These are phyloP conservation scores for Meloidogyne chitwoodi DNA, from an alignment of 1,140 invertebrate species.

Conservation along the genomic window DNA sequence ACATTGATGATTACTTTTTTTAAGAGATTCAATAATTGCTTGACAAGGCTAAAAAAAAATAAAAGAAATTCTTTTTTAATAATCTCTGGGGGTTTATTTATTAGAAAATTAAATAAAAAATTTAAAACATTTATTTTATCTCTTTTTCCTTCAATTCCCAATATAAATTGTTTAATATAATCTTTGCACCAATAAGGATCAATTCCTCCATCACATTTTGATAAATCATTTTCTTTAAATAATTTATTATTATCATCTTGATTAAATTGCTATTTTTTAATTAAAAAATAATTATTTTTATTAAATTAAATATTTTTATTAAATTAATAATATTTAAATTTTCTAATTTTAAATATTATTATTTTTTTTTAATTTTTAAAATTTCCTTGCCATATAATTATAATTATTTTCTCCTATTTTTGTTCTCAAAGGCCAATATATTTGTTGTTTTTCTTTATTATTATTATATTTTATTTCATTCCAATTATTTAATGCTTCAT, in stretches of 20 bases:
- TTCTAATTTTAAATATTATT: no score
- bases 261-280: no score
- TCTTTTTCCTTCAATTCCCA: background rate
- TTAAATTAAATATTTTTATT: no score
- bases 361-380: no score
- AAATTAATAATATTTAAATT: no score
- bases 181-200: constrained; percentile 20
- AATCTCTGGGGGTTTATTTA: no score
- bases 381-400: background rate
- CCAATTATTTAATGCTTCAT: background rate
- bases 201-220: constrained; percentile 19
- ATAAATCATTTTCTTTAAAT: background rate
- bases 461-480: background rate
- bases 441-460: background rate
- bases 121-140: background rate
- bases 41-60: background rate
- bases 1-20: constrained; percentile 19
- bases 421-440: constrained; percentile 24
- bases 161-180: constrained; percentile 24
- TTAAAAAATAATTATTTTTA: background rate
- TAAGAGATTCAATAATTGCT: constrained; percentile 14
- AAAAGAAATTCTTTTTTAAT: no score
- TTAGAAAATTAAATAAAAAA: background rate
- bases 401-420: background rate
- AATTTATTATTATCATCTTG: background rate